Evolutionary conservation across 92 coral and sea anemone genomes (phyloP).

Genomic region (Paramuricea clavata): DNA sequence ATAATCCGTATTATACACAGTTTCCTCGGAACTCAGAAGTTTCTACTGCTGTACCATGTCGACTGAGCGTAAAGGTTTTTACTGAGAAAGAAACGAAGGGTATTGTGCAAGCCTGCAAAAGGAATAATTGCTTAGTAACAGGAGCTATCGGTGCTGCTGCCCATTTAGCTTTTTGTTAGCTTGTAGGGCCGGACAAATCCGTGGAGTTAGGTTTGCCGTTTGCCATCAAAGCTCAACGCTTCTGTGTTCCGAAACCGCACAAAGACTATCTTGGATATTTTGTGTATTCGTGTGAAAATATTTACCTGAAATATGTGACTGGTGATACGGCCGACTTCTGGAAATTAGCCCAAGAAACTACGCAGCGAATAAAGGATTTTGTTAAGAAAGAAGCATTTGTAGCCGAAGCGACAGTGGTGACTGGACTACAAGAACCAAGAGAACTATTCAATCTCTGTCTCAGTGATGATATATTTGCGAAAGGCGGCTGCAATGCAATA

Average conservation of each 20-base stretch:
- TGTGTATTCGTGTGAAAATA: background rate
- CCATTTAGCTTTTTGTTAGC: constrained; percentile 26
- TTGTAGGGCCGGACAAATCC: background rate
- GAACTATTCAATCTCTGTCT: background rate
- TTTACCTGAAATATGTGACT: background rate
- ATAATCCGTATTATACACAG: background rate
- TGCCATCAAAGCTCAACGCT: constrained; percentile 24
- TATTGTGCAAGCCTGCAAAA: constrained; percentile 2
- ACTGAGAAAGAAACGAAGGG: constrained; percentile 2
- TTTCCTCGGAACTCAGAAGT: background rate
- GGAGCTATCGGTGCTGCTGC: constrained; percentile 16
- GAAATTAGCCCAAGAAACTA: constrained; percentile 13
- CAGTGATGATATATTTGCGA: too few species aligned
- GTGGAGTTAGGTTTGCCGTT: background rate
- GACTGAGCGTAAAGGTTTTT: background rate
- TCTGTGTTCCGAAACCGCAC: background rate
- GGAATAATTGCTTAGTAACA: background rate
- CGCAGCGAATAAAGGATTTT: background rate
- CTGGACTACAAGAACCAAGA: background rate
- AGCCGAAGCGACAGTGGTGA: background rate
- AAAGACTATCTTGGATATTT: constrained; percentile 13
- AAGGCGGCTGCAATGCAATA: background rate
- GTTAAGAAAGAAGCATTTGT: background rate
- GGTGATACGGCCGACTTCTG: background rate
- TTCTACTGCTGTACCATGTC: background rate